Base-by-base conservation (phyloP, 2,888 invertebrate species). In the Griposia aprilina region DNA sequence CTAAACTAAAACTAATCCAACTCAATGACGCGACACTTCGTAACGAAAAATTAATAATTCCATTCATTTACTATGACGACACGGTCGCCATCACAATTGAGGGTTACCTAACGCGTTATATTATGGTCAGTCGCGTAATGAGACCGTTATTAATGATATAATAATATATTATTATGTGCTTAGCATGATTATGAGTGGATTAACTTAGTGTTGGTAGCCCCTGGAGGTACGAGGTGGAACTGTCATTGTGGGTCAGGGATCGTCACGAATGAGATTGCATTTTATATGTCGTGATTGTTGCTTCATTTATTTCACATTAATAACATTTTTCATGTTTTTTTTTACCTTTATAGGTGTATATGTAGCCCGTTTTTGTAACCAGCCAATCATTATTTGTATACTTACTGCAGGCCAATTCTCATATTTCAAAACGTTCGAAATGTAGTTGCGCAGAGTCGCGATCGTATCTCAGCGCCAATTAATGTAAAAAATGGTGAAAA, bases 171-270 rank as follows among this genome's bases (percentile, higher is more conserved):
- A 72, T 36, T 69, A 69, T 59, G 86, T 82, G 82, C 50, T 69
- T 78, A 20, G 66, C 63, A 67, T 85, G 36, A 57, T 23, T 17
- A 63, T n/a, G 48, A 68, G 66, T 79, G 70, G 7, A 55, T 81
- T 50, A 74, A 74, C 50, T 57, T 20, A 26, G 15, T 52, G 59
- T 65, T 65, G 26, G 52, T 45, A 74, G 55, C 20, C 76, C 76
- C 82, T 57, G 76, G 65, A 59, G 65, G 66, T 36, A 30, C 15
- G 23, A 36, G 6, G 30, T 45, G 20, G 50, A 11, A n/a, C 41
- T 36, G 50, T 48, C 57, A 20, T 82, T 67, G 23, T 81, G 52
- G 68, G 80, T 82, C 83, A 81, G 78, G 78, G 80, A 81, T 82
- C 52, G 69, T 60, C 78, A 70, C 69, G 78, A 55, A 36, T 69